Percentiles rank a stretch among this genome's conserved stretches.
phyloP scores from a whole-genome alignment of 2,888 invertebrate genomes.

The Rotaria magnacalcarata region DNA sequence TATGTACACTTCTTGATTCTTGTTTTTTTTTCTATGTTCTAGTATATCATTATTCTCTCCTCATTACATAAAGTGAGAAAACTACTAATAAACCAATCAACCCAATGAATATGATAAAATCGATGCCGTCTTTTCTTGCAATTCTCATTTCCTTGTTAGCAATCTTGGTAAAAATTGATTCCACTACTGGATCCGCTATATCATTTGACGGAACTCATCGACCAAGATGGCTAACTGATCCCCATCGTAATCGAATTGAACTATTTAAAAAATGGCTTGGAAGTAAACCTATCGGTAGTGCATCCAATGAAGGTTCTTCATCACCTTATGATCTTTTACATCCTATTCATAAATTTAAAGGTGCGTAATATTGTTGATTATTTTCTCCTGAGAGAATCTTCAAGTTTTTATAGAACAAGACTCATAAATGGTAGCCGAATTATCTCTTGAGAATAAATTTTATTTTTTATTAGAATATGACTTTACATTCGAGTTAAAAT shows the following conservation, averaged over 20 bases:
- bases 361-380: background rate
- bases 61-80: background rate
- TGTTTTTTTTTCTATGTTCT: background rate
- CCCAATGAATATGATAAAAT: background rate
- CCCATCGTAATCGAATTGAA: background rate
- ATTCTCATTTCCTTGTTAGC: background rate
- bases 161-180: background rate
- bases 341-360: background rate
- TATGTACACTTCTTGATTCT: background rate
- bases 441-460: background rate
- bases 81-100: background rate
- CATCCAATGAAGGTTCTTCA: background rate
- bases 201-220: background rate
- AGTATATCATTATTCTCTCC: background rate
- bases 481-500: background rate
- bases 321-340: background rate
- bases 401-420: background rate
- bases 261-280: conserved; percentile 24
- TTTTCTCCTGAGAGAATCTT: background rate
- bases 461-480: background rate
- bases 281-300: background rate
- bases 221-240: background rate
- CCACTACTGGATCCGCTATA: no score
- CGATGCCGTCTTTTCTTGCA: background rate
- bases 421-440: background rate